Base-by-base conservation (phyloP, 2,888 invertebrate species). In the Cheilosia impressa region DNA sequence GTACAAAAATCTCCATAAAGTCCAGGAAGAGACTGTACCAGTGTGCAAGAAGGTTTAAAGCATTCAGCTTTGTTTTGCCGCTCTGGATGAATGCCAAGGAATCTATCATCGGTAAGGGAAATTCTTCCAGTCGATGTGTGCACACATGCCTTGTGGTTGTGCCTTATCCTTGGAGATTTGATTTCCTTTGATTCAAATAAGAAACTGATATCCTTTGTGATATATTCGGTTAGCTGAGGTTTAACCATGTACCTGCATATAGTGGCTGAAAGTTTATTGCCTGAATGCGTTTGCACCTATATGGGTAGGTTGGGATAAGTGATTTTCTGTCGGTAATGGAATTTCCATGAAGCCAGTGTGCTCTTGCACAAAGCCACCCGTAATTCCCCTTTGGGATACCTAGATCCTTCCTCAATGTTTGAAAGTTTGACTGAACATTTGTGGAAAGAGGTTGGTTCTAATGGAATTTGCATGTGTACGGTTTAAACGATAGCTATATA, bases 151-250 rank as follows among this genome's bases (percentile, higher is more conserved):
- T 57, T 72, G 78, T 45, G 58, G 78, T 53, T 83, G 38, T 62
- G 17, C 50, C 45, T 47, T 55, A 66, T 31, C 27, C 62, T 73
- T 10, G 31, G 27, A 58, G 69, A 79, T 84, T 84, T 79, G 83
- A 84, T 84, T 79, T 73, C 58, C 79, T 71, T 53, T 75, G 75
- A 84, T 79, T 79, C 27, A 65, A 79, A 75, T 84, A 69, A 50
- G 75, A 71, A 79, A 79, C 69, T 75, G 83, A 84, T 84, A 84
- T 75, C 69, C 83, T 69, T 75, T 84, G 83, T 69, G 73, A 62
- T 22, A 10, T 13, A 43, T 52, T 38, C 9, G 24, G 58, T 38
- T 62, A 38, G 50, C 38, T 78, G 72, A 55, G 65, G 82, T 77
- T 66, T 73, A 50, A 38, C 15, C 55, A 53, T 55, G 24, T 34